These are phyloP conservation scores for Mus musculus DNA, from an alignment of 2,113 vertebrate species.

Conservation along the genomic window GRCm39 chr17:94309501-94310000, in stretches of 20 bases:
- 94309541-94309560: background rate
- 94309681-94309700: background rate
- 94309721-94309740: background rate
- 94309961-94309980: background rate
- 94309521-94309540: background rate
- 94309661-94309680: constrained; percentile 12
- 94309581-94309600: constrained; percentile 2
- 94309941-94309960: background rate
- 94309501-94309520: background rate
- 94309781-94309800: background rate
- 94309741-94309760: background rate
- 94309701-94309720: constrained; percentile 29
- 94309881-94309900: background rate
- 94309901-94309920: background rate
- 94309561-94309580: constrained; percentile 1
- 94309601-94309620: constrained; percentile 40
- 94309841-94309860: background rate
- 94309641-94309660: constrained; percentile 23
- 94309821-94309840: background rate
- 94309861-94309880: background rate
- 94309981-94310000: background rate
- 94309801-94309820: background rate
- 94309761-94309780: background rate
- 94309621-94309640: background rate
- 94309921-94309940: background rate